phyloP scores from a whole-genome alignment of 2,113 vertebrate species.

The Pollachius pollachius region DNA sequence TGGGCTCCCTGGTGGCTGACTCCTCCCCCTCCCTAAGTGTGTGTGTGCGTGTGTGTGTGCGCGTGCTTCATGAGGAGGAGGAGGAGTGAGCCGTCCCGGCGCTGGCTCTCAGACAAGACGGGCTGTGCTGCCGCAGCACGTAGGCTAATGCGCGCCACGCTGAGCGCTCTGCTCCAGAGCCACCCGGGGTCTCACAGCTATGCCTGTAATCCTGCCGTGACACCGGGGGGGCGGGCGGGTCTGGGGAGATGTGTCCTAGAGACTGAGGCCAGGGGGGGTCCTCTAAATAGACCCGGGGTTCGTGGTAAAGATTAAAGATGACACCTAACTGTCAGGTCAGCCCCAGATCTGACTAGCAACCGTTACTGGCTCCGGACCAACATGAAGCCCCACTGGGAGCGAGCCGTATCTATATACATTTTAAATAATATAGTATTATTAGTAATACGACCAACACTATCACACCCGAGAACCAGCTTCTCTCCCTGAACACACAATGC shows the following conservation, averaged over 20 bases:
- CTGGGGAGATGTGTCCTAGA: neutral
- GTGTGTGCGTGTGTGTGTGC: conserved; percentile 1
- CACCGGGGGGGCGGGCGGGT: conserved; percentile 21
- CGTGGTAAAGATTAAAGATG: conserved; percentile 56
- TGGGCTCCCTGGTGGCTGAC: conserved; percentile 47
- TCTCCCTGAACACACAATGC: no score
- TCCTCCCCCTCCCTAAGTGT: conserved; percentile 45
- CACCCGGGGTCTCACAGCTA: conserved; percentile 56
- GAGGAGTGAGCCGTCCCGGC: conserved; percentile 76
- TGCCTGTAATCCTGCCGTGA: conserved; percentile 67
- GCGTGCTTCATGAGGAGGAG: conserved; percentile 44
- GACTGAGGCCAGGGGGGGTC: conserved; percentile 30
- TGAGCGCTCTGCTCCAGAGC: conserved; percentile 67
- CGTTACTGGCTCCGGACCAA: neutral
- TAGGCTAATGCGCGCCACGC: conserved; percentile 66
- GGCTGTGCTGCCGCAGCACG: conserved; percentile 83
- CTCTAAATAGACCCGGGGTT: conserved; percentile 65
- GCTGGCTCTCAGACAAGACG: conserved; percentile 86
- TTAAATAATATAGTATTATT: no score
- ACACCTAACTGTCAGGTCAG: conserved; percentile 20
- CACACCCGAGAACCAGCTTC: no score
- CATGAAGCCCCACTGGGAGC: no score
- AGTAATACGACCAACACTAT: no score
- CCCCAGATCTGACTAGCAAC: neutral
- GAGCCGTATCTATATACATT: no score